phyloP scores from a whole-genome alignment of 1,140 invertebrate genomes.

The Cryptotermes secundus region DNA sequence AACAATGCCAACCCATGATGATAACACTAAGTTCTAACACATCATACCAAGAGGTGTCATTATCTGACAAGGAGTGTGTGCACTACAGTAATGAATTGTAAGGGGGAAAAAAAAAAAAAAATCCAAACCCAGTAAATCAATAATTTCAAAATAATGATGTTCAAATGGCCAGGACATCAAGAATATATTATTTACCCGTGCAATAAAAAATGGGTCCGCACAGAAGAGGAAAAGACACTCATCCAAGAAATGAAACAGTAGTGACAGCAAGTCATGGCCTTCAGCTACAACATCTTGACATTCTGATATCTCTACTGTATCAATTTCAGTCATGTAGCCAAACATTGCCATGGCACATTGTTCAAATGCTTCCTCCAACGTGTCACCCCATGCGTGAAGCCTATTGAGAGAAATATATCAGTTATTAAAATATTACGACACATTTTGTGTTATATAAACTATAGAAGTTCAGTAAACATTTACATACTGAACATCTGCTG shows the following conservation, averaged over 20 bases:
- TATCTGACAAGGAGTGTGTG: background rate
- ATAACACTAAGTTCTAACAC: too few relatives aligned
- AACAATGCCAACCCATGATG: too few relatives aligned
- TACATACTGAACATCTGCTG: slow-evolving; percentile 95
- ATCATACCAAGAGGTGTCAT: background rate
- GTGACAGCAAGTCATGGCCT: slow-evolving; percentile 82
- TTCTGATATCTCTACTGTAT: slow-evolving; percentile 77
- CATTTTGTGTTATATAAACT: background rate
- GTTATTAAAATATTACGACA: background rate
- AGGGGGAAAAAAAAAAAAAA: too few relatives aligned
- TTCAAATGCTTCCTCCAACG: slow-evolving; percentile 88
- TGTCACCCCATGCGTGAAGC: slow-evolving; percentile 89
- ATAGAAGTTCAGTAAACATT: background rate
- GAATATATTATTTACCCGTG: slow-evolving; percentile 55
- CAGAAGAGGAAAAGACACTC: slow-evolving; percentile 92
- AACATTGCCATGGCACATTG: slow-evolving; percentile 96
- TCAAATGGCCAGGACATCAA: too few relatives aligned
- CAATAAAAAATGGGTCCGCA: slow-evolving; percentile 81
- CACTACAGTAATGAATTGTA: too few relatives aligned
- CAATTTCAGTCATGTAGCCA: slow-evolving; percentile 94
- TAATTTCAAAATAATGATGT: background rate
- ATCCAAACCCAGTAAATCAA: too few relatives aligned
- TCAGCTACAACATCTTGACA: slow-evolving; percentile 80
- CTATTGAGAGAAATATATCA: slow-evolving; percentile 51
- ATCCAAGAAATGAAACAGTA: slow-evolving; percentile 93